Percentiles rank a stretch among this genome's conserved stretches.
These are phyloP conservation scores for Phymorhynchus buccinoides DNA, from an alignment of 1,140 invertebrate genomes.

Conservation along the genomic window DNA sequence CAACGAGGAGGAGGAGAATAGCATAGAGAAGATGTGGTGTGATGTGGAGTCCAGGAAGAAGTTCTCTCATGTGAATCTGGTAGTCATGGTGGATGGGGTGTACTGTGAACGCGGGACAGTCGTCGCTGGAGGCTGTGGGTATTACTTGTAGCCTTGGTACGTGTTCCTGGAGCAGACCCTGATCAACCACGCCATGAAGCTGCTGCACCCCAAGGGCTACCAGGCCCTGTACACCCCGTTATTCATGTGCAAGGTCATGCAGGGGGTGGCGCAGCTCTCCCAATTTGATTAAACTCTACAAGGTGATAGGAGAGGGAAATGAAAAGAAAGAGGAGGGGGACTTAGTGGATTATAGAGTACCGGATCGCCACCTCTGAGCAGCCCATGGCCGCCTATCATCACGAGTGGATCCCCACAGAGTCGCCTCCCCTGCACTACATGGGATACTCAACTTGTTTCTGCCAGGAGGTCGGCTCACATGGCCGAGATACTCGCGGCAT, in stretches of 20 bases:
- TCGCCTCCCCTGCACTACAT: conserved; percentile 93
- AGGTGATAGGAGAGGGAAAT: conserved; percentile 94
- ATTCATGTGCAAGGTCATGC: conserved; percentile 92
- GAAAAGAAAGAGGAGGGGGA: conserved; percentile 87
- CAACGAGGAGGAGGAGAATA: conserved; percentile 90
- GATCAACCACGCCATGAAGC: conserved; percentile 88
- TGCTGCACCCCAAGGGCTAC: conserved; percentile 87
- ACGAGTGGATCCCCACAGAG: conserved; percentile 94
- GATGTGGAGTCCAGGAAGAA: conserved; percentile 88
- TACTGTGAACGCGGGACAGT: conserved; percentile 92
- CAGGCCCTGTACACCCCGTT: conserved; percentile 96
- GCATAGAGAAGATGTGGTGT: conserved; percentile 90
- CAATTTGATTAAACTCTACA: conserved; percentile 99
- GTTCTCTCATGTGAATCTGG: conserved; percentile 84
- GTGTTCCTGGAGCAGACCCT: conserved; percentile 97
- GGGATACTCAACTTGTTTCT: conserved; percentile 97
- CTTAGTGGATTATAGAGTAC: conserved; percentile 95
- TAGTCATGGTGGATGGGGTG: conserved; percentile 96
- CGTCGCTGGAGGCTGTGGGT: conserved; percentile 94
- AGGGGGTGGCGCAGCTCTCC: conserved; percentile 97
- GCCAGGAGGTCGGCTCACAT: conserved; percentile 99
- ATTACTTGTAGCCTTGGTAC: conserved; percentile 81
- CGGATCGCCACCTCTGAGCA: conserved; percentile 99
- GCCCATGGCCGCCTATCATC: conserved; percentile 97
- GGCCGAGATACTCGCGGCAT: conserved; percentile 98